phyloP scores from a whole-genome alignment of 2,888 invertebrate species.

The Sarcophaga caerulescens region DNA sequence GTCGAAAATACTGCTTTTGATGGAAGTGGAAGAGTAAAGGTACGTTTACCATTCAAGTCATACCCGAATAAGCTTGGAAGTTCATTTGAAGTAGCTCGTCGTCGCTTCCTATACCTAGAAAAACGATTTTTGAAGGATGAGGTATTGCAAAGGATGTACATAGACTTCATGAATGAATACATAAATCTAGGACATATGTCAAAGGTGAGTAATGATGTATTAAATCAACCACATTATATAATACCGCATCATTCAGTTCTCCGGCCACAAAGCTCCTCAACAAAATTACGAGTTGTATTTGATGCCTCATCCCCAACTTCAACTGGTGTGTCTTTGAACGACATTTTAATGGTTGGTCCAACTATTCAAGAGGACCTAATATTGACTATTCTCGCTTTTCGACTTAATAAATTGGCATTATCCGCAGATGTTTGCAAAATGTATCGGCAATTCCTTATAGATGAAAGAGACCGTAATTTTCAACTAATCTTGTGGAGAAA shows the following conservation, averaged over 20 bases:
- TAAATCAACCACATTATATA: constrained; percentile 18
- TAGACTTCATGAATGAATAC: constrained; percentile 46
- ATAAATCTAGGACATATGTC: constrained; percentile 6
- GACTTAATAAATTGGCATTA: too few species aligned
- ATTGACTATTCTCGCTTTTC: too few species aligned
- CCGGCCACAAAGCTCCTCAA: too few species aligned
- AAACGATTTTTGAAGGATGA: constrained; percentile 34
- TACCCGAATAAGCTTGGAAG: constrained; percentile 2
- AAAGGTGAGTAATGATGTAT: not conserved
- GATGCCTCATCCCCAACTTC: too few species aligned
- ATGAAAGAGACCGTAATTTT: not conserved
- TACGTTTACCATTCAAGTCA: constrained; percentile 23
- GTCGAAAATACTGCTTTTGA: constrained; percentile 12
- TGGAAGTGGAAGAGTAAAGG: not conserved
- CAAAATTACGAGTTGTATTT: too few species aligned
- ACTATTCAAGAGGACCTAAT: too few species aligned
- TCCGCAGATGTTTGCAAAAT: too few species aligned
- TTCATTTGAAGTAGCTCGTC: constrained; percentile 46
- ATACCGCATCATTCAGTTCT: constrained; percentile 54
- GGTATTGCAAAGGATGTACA: constrained; percentile 23
- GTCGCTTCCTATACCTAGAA: constrained; percentile 31
- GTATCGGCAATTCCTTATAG: too few species aligned
- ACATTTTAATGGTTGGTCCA: too few species aligned
- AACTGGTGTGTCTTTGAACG: too few species aligned
- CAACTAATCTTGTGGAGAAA: constrained; percentile 12